These are phyloP conservation scores for Lagria hirta DNA, from an alignment of 2,888 invertebrate species.

Conservation along the genomic window DNA sequence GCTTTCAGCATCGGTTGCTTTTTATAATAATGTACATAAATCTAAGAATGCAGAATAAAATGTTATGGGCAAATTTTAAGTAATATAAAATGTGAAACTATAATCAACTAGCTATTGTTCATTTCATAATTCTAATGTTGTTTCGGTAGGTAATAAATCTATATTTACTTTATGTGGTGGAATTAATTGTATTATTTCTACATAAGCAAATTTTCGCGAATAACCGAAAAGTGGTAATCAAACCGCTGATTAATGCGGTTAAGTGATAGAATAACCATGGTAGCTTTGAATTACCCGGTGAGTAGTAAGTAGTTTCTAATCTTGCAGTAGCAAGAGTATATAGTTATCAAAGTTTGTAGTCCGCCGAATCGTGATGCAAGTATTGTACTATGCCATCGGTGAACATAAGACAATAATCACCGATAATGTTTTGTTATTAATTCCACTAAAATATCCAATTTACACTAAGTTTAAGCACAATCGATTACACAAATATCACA, in stretches of 20 bases:
- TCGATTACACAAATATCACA: no score
- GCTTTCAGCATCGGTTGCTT: slow-evolving; percentile 13
- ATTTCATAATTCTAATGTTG: slow-evolving; percentile 16
- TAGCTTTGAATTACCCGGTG: background rate
- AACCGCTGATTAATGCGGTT: background rate
- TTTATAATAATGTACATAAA: slow-evolving; percentile 20
- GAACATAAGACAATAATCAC: no score
- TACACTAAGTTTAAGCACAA: no score
- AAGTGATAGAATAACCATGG: background rate
- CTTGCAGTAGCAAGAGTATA: background rate
- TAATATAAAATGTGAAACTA: slow-evolving; percentile 4
- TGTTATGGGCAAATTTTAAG: slow-evolving; percentile 9
- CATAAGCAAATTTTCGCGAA: background rate
- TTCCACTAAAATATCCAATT: no score
- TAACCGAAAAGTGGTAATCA: slow-evolving; percentile 3
- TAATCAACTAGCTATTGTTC: slow-evolving; percentile 12
- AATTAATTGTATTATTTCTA: slow-evolving; percentile 3
- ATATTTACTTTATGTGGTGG: slow-evolving; percentile 13
- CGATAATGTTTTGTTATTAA: no score
- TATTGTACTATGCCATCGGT: no score
- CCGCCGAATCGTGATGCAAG: no score
- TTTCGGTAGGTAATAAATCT: slow-evolving; percentile 20
- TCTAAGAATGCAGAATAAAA: slow-evolving; percentile 11
- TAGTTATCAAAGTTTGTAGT: background rate
- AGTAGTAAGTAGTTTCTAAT: background rate